Percentiles rank a stretch among this genome's conserved stretches.
These are phyloP conservation scores for Andrena flavipes DNA, from an alignment of 2,888 invertebrate genomes.

Conservation along the genomic window DNA sequence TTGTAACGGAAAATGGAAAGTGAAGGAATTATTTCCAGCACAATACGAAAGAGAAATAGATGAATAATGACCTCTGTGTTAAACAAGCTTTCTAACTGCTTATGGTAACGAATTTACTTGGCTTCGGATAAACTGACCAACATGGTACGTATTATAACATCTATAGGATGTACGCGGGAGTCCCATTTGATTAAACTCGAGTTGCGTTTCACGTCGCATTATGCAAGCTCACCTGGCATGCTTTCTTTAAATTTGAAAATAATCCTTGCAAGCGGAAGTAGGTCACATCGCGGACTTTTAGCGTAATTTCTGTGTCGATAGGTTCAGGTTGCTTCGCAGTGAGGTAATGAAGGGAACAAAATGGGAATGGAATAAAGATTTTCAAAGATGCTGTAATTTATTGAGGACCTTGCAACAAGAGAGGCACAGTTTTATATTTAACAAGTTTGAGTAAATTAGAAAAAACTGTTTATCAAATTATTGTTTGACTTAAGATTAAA, in stretches of 20 bases:
- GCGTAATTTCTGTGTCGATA: too few species aligned
- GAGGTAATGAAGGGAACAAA: too few species aligned
- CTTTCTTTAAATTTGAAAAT: constrained; percentile 14
- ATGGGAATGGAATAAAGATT: too few species aligned
- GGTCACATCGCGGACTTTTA: too few species aligned
- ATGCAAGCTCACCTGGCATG: constrained; percentile 4
- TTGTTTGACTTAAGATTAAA: too few species aligned
- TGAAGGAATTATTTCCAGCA: not conserved
- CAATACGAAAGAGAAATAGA: not conserved
- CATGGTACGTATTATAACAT: constrained; percentile 39
- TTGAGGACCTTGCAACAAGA: too few species aligned
- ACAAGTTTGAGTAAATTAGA: too few species aligned
- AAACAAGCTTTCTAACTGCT: constrained; percentile 60
- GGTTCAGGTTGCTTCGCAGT: too few species aligned
- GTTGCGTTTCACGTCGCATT: constrained; percentile 20
- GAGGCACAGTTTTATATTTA: too few species aligned
- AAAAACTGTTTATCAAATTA: too few species aligned
- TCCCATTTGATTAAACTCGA: constrained; percentile 46
- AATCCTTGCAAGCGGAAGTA: not conserved
- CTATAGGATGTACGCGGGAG: constrained; percentile 18
- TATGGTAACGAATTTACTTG: constrained; percentile 69
- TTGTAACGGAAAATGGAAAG: not conserved
- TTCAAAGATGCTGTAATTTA: too few species aligned
- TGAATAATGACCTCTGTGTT: constrained; percentile 18
- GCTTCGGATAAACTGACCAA: constrained; percentile 71